These are phyloP conservation scores for Threskiornis aethiopicus DNA, from an alignment of 2,797 vertebrate species.

Conservation along the genomic window DNA sequence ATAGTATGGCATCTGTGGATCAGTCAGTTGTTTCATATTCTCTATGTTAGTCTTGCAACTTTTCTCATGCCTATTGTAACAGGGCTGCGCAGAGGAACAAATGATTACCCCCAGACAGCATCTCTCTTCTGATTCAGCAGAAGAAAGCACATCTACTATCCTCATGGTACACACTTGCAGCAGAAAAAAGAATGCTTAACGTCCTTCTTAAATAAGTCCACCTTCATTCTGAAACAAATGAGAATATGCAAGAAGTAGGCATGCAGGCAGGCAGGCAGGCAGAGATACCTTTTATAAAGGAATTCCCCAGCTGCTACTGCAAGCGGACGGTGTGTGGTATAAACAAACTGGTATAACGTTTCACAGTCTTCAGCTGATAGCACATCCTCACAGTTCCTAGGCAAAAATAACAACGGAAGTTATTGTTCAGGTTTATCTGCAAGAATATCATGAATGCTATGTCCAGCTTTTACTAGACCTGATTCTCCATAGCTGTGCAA, in stretches of 20 bases:
- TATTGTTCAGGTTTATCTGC: constrained; percentile 4
- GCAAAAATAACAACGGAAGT: constrained; percentile 54
- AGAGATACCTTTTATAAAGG: constrained; percentile 84
- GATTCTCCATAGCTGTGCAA: not conserved
- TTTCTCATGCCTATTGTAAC: not conserved
- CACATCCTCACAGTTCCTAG: constrained; percentile 82
- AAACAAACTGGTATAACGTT: constrained; percentile 86
- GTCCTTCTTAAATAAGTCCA: not conserved
- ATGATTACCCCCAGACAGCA: not conserved
- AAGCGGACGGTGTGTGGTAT: constrained; percentile 86
- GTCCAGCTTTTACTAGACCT: not conserved
- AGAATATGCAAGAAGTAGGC: not conserved
- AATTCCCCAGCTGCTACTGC: constrained; percentile 88
- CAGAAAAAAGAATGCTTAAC: not conserved
- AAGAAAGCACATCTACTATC: not conserved
- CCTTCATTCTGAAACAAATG: not conserved
- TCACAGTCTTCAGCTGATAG: constrained; percentile 82
- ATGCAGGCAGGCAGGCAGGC: not conserved
- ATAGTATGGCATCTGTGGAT: not conserved
- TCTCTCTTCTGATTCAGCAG: not conserved
- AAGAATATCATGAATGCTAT: not conserved
- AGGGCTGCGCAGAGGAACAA: not conserved
- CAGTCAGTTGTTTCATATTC: not conserved
- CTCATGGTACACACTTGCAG: not conserved
- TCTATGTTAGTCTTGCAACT: not conserved